phyloP scores from a whole-genome alignment of 2,113 vertebrate genomes.

The Limnothrissa miodon region DNA sequence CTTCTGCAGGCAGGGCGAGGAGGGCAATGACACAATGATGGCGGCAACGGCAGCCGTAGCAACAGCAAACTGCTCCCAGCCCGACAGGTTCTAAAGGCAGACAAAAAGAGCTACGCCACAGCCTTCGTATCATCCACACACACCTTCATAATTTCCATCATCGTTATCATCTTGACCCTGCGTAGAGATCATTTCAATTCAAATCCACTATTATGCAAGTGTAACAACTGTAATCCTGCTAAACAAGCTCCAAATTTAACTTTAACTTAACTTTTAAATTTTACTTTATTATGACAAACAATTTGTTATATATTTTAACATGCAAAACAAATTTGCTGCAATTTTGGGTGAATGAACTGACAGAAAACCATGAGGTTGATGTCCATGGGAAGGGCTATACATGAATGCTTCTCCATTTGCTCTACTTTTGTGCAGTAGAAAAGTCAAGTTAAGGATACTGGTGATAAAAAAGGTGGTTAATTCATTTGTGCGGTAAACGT shows the following conservation, averaged over 20 bases:
- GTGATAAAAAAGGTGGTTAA: too few relatives aligned
- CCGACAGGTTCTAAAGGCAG: not conserved
- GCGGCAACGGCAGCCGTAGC: not conserved
- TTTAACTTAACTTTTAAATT: too few relatives aligned
- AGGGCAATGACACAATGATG: constrained; percentile 43
- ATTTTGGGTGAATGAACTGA: too few relatives aligned
- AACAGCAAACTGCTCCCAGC: constrained; percentile 1
- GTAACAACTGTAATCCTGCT: constrained; percentile 50
- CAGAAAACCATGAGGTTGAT: too few relatives aligned
- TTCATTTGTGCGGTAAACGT: too few relatives aligned
- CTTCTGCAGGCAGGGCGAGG: constrained; percentile 52
- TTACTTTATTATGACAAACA: too few relatives aligned
- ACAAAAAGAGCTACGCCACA: not conserved
- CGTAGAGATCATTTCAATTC: constrained; percentile 52
- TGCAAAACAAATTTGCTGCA: constrained; percentile 21
- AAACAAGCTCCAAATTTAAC: constrained; percentile 32
- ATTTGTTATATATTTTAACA: too few relatives aligned
- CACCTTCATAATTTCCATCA: not conserved
- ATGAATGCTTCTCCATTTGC: too few relatives aligned
- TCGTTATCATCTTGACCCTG: constrained; percentile 21
- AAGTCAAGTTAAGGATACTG: too few relatives aligned
- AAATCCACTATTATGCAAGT: constrained; percentile 53
- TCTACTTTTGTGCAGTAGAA: too few relatives aligned
- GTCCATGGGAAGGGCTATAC: too few relatives aligned
- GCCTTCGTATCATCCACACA: not conserved